phyloP scores from a whole-genome alignment of 1,140 invertebrate genomes.

The Drosophila obscura region DNA sequence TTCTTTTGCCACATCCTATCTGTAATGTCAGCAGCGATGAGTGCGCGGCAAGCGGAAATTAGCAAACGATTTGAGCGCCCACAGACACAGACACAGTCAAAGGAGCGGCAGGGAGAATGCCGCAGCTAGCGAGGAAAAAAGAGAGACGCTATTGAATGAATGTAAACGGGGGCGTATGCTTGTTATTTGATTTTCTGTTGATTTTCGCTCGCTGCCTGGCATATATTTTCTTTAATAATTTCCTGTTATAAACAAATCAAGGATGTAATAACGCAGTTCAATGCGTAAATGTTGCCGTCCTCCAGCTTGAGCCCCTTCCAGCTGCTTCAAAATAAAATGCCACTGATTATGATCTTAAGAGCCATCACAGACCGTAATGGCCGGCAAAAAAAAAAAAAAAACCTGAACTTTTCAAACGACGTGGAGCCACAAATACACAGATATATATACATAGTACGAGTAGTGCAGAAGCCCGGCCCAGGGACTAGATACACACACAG shows the following conservation, averaged over 20 bases:
- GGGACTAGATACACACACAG: constrained; percentile 22
- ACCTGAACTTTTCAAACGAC: constrained; percentile 42
- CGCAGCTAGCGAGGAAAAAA: neutral
- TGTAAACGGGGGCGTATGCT: constrained; percentile 57
- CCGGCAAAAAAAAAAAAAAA: constrained; percentile 34
- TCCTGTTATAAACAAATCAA: constrained; percentile 81
- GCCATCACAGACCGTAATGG: constrained; percentile 60
- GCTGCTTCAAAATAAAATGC: constrained; percentile 66
- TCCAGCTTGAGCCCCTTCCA: constrained; percentile 13
- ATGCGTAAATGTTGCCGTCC: constrained; percentile 59
- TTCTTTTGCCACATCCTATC: constrained; percentile 31
- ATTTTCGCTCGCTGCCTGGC: constrained; percentile 32
- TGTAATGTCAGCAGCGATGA: constrained; percentile 48
- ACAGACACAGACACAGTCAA: neutral
- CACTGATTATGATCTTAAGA: constrained; percentile 78
- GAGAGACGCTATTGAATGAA: neutral
- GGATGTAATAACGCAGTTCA: constrained; percentile 81
- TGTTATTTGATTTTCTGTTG: constrained; percentile 68
- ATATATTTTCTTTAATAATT: constrained; percentile 76
- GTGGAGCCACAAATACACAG: constrained; percentile 25
- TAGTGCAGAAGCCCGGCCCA: neutral
- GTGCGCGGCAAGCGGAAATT: constrained; percentile 71
- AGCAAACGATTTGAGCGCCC: constrained; percentile 73
- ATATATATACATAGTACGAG: constrained; percentile 5
- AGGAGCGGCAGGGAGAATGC: no score